Evolutionary conservation across 2,888 invertebrate species (phyloP), one percentile per base, ranked within the genome.

Genomic region (Ophraella communa): DNA sequence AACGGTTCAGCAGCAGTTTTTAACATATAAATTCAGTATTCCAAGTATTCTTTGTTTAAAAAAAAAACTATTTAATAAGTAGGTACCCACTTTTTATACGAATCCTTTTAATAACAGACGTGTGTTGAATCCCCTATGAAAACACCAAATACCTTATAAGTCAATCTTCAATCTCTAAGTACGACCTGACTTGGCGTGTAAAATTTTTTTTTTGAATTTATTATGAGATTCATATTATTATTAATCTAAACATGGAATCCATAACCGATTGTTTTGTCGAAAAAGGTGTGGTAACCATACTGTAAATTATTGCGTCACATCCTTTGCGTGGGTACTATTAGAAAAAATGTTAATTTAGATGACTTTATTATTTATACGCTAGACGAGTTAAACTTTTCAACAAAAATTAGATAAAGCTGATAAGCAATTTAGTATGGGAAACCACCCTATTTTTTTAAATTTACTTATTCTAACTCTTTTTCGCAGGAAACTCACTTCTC

Each of bases 161-260:
- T 63, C 59, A 65, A 61, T 63, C 65, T 62, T 54, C 35, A 65
- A 66, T 65, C 62, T 64, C 20, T 57, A 60, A 47, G 52, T 59
- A 58, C 51, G 57, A 56, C 20, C 11, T 51, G 49, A 62, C 62
- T 58, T 54, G 65, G 64, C 61, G 65, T 35, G 59, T 59, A 61
- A 68, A 71, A 63, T 65, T 67, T 71, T 71, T 67, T 71, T 71
- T 67, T 63, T 65, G 71, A 69, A 70, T 71, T 70, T 70, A 70
- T 70, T 71, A 71, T 68, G 65, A 54, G 67, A 58, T 64, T 65
- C 63, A 63, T 62, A 69, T 67, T 70, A 74, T 74, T 74, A 73
- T 73, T 71, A 74, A 74, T 74, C 73, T 73, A 72, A 74, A 73
- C 73, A 74, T 74, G 73, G 74, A 69, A 71, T 69, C 72, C 71